Evolutionary conservation across 2,888 invertebrate species (phyloP).

Genomic region (Deilephila porcellus): DNA sequence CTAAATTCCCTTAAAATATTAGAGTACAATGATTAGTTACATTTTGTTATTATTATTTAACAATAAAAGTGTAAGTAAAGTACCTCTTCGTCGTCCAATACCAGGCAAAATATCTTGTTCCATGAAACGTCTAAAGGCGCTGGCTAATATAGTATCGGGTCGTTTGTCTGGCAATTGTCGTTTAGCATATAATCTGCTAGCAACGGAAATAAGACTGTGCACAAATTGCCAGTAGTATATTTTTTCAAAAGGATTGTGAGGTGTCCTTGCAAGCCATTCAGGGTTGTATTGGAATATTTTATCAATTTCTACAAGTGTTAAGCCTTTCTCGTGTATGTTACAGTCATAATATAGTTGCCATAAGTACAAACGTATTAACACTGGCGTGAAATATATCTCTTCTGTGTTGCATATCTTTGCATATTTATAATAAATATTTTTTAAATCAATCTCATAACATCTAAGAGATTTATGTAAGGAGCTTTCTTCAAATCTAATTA

Average conservation of each 20-base stretch:
- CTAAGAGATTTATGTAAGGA: slow-evolving; percentile 75
- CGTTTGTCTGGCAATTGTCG: slow-evolving; percentile 60
- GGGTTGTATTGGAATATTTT: slow-evolving; percentile 75
- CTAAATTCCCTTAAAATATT: slow-evolving; percentile 58
- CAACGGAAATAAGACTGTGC: slow-evolving; percentile 81
- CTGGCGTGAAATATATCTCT: slow-evolving; percentile 65
- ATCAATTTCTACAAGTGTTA: slow-evolving; percentile 83
- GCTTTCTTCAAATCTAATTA: slow-evolving; percentile 72
- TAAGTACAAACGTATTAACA: slow-evolving; percentile 81
- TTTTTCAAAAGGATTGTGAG: slow-evolving; percentile 85
- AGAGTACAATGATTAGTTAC: background rate
- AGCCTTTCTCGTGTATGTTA: slow-evolving; percentile 74
- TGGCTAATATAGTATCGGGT: slow-evolving; percentile 79
- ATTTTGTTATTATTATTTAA: background rate
- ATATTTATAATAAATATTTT: slow-evolving; percentile 80
- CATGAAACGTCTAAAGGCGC: slow-evolving; percentile 82
- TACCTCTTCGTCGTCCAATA: slow-evolving; percentile 71
- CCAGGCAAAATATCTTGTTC: slow-evolving; percentile 75
- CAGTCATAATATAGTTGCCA: slow-evolving; percentile 87
- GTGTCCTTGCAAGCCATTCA: slow-evolving; percentile 70
- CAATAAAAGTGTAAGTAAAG: background rate
- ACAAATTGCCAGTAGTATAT: slow-evolving; percentile 87
- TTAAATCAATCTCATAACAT: slow-evolving; percentile 76
- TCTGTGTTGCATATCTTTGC: slow-evolving; percentile 74
- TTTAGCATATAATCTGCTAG: slow-evolving; percentile 76